Evolutionary conservation across 2,113 vertebrate species (phyloP).

Genomic region (Xiphias gladius): DNA sequence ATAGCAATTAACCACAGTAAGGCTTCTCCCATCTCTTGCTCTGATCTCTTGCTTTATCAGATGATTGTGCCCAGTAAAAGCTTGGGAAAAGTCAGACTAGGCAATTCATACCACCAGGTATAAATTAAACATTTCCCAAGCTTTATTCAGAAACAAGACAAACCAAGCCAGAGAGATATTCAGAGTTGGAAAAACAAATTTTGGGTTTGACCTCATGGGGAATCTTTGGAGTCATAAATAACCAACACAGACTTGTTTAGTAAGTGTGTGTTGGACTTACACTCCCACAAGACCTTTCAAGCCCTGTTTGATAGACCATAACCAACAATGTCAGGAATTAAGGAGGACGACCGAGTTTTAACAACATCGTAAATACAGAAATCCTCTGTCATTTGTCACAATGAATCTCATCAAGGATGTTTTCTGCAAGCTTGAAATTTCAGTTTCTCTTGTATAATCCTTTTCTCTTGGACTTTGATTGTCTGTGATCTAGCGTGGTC

Average conservation of each 20-base stretch:
- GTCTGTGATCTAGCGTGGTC: not conserved
- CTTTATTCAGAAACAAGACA: not conserved
- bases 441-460: not conserved
- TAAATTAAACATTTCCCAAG: not conserved
- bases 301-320: conserved; percentile 4
- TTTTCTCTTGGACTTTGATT: not conserved
- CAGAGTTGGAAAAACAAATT: conserved; percentile 13
- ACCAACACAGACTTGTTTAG: not conserved
- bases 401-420: not conserved
- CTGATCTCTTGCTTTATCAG: conserved; percentile 37
- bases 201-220: not conserved
- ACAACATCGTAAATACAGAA: conserved; percentile 19
- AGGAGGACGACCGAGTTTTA: conserved; percentile 23
- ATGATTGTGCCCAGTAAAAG: conserved; percentile 27
- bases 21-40: conserved; percentile 14
- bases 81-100: not conserved
- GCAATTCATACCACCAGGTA: not conserved
- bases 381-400: not conserved
- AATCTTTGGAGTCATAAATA: conserved; percentile 1
- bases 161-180: conserved; percentile 24
- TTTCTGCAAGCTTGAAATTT: conserved; percentile 10
- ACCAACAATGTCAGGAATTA: conserved; percentile 49
- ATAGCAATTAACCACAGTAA: conserved; percentile 27
- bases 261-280: not conserved
- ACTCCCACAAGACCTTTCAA: conserved; percentile 35